Base-by-base conservation (phyloP, 2,888 invertebrate species). In the Muscina levida region DNA sequence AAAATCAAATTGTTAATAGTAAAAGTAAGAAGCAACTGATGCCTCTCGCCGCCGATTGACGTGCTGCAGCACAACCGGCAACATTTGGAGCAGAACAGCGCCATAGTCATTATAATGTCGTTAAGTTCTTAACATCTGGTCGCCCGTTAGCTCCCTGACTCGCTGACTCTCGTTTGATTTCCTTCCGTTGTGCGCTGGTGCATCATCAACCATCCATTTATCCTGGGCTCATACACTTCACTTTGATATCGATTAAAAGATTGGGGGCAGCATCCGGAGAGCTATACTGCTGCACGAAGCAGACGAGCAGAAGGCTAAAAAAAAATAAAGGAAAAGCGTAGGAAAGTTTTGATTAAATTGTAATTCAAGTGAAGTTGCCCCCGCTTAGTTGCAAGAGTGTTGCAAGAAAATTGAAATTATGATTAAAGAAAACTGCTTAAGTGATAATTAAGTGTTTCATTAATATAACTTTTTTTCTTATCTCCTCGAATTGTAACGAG, bases 1-100 rank as follows among this genome's bases (percentile, higher is more conserved):
- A 79, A 75, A 79, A 76, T 68, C 72, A 76, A 68, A 65, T 72
- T 70, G 68, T 70, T 53, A 65, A 68, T 46, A 62, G 39, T 31
- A 39, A 65, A 31, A 72, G 19, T 31, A 65, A 62, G 24, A 56
- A 68, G 24, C 53, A 62, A 17, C 31, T 68, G 68, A 42, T 53
- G 68, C 19, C 15, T 37, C 19, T 19, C 51, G 31, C 31, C n/a
- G 6, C 15, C 57, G 8, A 26, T 19, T 31, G 37, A n/a, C 15
- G n/a, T 37, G 62, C 19, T n/a, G 42, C 62, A 22, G 13, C 19
- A 39, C 17, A n/a, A 19, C 10, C 22, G 42, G 39, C 53, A 24
- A 39, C 17, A 11, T 53, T 53, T 22, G 65, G 44, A 26, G 37
- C 46, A 24, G 1, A 24, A 62, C 31, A 67, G 31, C 10, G 24